Evolutionary conservation across 2,888 invertebrate genomes (phyloP).

Genomic region (Calliphora vomitoria): DNA sequence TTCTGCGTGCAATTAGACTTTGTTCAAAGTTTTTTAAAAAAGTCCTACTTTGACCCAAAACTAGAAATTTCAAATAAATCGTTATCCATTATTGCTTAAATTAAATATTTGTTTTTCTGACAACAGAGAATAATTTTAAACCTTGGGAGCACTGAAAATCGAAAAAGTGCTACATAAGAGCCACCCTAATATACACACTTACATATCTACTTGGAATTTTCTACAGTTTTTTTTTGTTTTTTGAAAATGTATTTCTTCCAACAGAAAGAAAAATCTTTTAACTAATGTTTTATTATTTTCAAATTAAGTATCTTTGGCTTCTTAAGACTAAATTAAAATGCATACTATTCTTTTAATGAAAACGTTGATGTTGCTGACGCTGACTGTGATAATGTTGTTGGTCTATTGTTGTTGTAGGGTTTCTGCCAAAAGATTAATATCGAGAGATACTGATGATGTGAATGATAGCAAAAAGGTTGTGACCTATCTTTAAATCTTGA

Average conservation of each 20-base stretch:
- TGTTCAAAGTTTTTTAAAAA: no score
- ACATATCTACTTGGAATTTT: no score
- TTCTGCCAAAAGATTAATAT: slow-evolving; percentile 53
- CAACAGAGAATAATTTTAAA: no score
- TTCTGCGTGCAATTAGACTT: no score
- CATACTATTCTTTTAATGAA: slow-evolving; percentile 29
- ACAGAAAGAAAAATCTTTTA: slow-evolving; percentile 2
- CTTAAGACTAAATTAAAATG: slow-evolving; percentile 49
- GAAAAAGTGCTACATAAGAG: no score
- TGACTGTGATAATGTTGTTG: slow-evolving; percentile 41
- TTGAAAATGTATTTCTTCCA: background rate
- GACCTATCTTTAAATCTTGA: slow-evolving; percentile 82
- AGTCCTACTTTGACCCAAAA: no score
- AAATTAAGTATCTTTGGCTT: slow-evolving; percentile 66
- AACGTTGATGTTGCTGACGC: slow-evolving; percentile 24
- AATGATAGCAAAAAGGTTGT: slow-evolving; percentile 76
- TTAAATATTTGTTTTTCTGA: no score
- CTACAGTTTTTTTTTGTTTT: background rate
- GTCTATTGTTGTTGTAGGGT: slow-evolving; percentile 36
- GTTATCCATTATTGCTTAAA: no score
- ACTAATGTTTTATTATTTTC: slow-evolving; percentile 50
- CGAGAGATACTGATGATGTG: slow-evolving; percentile 36
- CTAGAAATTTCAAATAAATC: no score
- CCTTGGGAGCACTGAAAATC: no score
- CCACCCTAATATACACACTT: no score